Evolutionary conservation across 1,140 invertebrate species (phyloP), one percentile per base, ranked within the genome.

Genomic region (Tachypleus tridentatus): DNA sequence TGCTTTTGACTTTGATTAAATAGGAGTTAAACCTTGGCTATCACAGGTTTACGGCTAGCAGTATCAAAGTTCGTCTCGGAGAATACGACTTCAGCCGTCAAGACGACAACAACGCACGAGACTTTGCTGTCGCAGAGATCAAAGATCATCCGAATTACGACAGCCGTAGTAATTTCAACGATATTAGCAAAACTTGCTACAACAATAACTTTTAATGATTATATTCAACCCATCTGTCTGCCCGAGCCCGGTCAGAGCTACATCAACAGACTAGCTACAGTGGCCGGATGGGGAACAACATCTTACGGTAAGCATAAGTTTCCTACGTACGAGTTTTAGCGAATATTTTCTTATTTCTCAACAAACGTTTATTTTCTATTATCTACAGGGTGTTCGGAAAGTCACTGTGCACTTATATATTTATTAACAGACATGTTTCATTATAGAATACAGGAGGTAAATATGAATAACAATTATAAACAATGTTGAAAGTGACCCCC

Each of bases 241-340:
- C 75, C 75, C 0, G 62, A 69, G 29, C 6, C 49, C 8, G 9
- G 64, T 10, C 54, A 64, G 5, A 60, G 67, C 49, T 66, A 62
- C 29, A 64, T 63, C 4, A 63, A 61, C 7, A 60, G 61, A 53
- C 54, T 51, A 5, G 67, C 69, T 9, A 69, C 62, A 11, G 65
- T 73, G 3, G 64, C 65, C 85, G 86, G 86, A 59, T 87, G 86
- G 86, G 86, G 86, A 9, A 62, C 60, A 49, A 4, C 58, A 5
- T 10, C 60, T 51, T 58, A 58, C 63, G 65, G 65, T 67, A 62
- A 52, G 11, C 3, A 9, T 11, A 49, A n/a, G 6, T 50, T 9
- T 29, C 29, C 29, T 29, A 29, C 29, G 29, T 29, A 29, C 29
- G 29, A 2, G 29, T 29, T 29, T 29, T 29, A 29, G 29, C 29